Evolutionary conservation across 35 echinoderm and acorn worm genomes (phyloP).

Genomic region (Chiridota heheva): DNA sequence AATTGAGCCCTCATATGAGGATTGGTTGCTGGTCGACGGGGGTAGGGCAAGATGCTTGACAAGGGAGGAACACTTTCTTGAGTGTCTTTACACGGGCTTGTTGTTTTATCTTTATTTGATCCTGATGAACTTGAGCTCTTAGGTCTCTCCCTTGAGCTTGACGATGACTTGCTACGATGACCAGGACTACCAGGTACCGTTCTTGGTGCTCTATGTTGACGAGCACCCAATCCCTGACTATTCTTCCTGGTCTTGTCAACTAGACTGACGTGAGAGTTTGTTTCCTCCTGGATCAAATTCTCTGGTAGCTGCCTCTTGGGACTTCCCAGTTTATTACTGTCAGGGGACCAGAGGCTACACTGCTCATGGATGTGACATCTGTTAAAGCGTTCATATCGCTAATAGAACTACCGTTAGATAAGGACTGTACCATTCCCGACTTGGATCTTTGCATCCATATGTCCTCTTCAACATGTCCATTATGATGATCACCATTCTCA

Average conservation of each 20-base stretch:
- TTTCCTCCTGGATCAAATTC: conserved; percentile 9
- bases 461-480: conserved; percentile 10
- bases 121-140: conserved; percentile 86
- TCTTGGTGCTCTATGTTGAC: conserved; percentile 79
- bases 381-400: conserved; percentile 44
- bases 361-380: conserved; percentile 41
- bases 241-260: conserved; percentile 31
- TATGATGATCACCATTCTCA: background rate
- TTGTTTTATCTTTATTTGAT: conserved; percentile 65
- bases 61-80: conserved; percentile 42
- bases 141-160: conserved; percentile 80
- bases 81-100: conserved; percentile 46
- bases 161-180: conserved; percentile 74
- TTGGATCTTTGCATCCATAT: conserved; percentile 39
- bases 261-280: conserved; percentile 19
- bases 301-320: conserved; percentile 44
- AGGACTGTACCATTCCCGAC: conserved; percentile 17
- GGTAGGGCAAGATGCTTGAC: conserved; percentile 71
- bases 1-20: conserved; percentile 84
- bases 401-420: conserved; percentile 39
- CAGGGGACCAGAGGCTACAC: conserved; percentile 31
- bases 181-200: conserved; percentile 85
- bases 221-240: conserved; percentile 20
- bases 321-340: conserved; percentile 51
- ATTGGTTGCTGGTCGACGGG: conserved; percentile 79